A percentile compares a stretch with the other conserved stretches of the same genome.
phyloP scores from a whole-genome alignment of 2,888 invertebrate species.

The Epirrhoe alternata region DNA sequence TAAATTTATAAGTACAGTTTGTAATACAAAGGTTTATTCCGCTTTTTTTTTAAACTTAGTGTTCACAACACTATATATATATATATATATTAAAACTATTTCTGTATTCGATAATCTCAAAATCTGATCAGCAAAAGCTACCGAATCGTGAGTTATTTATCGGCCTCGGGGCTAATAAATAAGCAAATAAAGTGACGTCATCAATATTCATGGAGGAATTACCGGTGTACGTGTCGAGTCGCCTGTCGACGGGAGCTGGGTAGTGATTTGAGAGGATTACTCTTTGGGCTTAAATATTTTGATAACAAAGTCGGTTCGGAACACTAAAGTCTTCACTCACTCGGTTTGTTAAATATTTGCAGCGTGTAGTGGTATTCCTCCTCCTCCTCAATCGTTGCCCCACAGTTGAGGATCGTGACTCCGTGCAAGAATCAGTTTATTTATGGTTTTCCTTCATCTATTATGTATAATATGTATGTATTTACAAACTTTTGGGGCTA shows the following conservation, averaged over 20 bases:
- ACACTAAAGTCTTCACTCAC: not conserved
- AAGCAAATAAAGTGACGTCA: conserved; percentile 76
- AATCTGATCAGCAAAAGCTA: conserved; percentile 34
- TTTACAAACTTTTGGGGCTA: no score
- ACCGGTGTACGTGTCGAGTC: conserved; percentile 63
- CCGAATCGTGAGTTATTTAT: conserved; percentile 57
- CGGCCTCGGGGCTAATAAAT: conserved; percentile 68
- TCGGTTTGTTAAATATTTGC: no score
- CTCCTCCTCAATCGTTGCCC: no score
- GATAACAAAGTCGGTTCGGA: conserved; percentile 19
- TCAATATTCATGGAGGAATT: conserved; percentile 78
- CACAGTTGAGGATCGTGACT: no score
- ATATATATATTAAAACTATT: conserved; percentile 14
- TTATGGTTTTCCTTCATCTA: no score
- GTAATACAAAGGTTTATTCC: no score
- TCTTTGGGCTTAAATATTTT: conserved; percentile 27
- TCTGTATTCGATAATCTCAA: conserved; percentile 27
- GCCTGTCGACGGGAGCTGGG: conserved; percentile 40
- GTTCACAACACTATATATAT: no score
- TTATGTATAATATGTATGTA: no score
- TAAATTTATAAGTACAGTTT: no score
- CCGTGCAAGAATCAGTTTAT: no score
- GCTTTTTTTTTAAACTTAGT: no score
- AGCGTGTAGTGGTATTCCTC: no score
- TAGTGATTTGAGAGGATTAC: conserved; percentile 42